Evolutionary conservation across 2,797 vertebrate genomes (phyloP).

Genomic region (Sciaenops ocellatus): DNA sequence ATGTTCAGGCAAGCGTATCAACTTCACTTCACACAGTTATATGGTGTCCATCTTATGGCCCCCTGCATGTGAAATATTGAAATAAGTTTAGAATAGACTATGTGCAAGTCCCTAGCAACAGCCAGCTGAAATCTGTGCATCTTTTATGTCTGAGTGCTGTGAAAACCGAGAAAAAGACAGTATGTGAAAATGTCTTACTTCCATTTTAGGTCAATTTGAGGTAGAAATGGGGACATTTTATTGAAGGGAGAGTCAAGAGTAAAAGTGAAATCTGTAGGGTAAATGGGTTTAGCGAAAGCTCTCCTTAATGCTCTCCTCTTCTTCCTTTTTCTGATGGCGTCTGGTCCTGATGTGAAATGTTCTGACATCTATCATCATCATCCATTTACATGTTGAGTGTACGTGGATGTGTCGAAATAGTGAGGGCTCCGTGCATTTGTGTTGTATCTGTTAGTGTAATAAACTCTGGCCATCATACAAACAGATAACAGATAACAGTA

Average conservation of each 20-base stretch:
- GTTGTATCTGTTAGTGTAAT: not conserved
- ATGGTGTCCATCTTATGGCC: conserved; percentile 58
- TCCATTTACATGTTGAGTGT: conserved; percentile 6
- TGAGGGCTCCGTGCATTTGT: not conserved
- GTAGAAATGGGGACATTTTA: conserved; percentile 46
- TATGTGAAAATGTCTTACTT: conserved; percentile 58
- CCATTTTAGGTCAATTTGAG: conserved; percentile 61
- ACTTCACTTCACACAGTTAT: conserved; percentile 54
- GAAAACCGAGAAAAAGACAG: conserved; percentile 48
- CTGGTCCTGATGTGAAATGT: not conserved
- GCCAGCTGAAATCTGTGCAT: conserved; percentile 67
- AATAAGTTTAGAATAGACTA: conserved; percentile 54
- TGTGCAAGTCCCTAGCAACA: conserved; percentile 43
- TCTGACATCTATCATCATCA: conserved; percentile 14
- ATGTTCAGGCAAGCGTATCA: conserved; percentile 61
- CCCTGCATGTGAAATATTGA: conserved; percentile 69
- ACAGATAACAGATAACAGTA: not conserved
- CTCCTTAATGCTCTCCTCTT: conserved; percentile 7
- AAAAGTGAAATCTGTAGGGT: conserved; percentile 25
- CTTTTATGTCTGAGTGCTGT: conserved; percentile 71
- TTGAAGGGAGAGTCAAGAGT: conserved; percentile 26
- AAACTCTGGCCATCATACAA: not conserved
- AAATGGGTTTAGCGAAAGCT: conserved; percentile 33
- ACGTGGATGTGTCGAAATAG: not conserved
- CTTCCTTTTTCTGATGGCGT: not conserved